phyloP scores from a whole-genome alignment of 2,888 invertebrate species.

The Quadroppia sp. region DNA sequence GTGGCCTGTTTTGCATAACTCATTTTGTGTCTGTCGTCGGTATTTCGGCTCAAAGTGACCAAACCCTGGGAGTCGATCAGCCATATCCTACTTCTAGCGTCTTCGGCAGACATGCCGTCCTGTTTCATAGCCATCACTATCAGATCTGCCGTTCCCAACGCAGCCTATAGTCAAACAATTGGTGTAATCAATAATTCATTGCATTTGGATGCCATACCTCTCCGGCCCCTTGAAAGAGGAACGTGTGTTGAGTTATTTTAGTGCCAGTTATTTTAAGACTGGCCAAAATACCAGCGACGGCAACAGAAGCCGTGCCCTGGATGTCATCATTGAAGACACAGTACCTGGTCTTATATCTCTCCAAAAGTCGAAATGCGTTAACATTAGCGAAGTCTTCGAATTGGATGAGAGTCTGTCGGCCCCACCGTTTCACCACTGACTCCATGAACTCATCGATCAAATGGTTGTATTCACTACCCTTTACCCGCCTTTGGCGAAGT shows the following conservation, averaged over 20 bases:
- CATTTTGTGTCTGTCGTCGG: conserved; percentile 65
- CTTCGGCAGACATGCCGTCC: conserved; percentile 70
- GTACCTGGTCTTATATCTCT: conserved; percentile 77
- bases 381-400: conserved; percentile 98
- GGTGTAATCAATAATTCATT: conserved; percentile 47
- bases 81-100: conserved; percentile 79
- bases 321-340: conserved; percentile 99
- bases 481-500: conserved; percentile 73
- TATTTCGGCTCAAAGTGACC: conserved; percentile 62
- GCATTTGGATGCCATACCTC: conserved; percentile 65
- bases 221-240: conserved; percentile 95
- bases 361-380: conserved; percentile 89
- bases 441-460: conserved; percentile 97
- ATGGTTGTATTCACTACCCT: conserved; percentile 80
- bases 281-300: conserved; percentile 86
- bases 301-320: conserved; percentile 77
- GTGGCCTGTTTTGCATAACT: conserved; percentile 73
- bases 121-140: conserved; percentile 86
- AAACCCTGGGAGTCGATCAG: conserved; percentile 95
- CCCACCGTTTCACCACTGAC: conserved; percentile 66
- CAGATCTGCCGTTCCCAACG: conserved; percentile 86
- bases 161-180: conserved; percentile 61
- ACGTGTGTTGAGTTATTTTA: conserved; percentile 72
- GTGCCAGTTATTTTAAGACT: conserved; percentile 77
- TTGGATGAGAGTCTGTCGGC: conserved; percentile 60